Percentiles rank a stretch among this genome's conserved stretches.
phyloP scores from a whole-genome alignment of 53 echinoderm and acorn worm genomes.

The Actinopyga echinites region DNA sequence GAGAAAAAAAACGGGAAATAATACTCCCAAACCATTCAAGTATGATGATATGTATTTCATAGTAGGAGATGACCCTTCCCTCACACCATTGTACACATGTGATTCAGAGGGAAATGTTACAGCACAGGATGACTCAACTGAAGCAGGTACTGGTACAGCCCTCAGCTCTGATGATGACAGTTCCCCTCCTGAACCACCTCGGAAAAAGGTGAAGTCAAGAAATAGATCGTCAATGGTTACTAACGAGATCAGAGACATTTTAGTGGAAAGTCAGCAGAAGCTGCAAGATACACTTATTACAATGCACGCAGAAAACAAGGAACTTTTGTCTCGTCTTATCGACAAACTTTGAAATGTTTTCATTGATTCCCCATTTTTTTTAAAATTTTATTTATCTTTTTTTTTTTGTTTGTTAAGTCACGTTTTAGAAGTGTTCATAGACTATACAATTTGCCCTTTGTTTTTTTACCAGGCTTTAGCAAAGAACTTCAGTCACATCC shows the following conservation, averaged over 20 bases:
- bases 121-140: too few species aligned
- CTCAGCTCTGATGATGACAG: not conserved
- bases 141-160: not conserved
- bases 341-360: not conserved
- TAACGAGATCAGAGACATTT: not conserved
- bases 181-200: not conserved
- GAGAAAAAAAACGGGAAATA: not conserved
- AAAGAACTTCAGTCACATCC: too few species aligned
- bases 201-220: not conserved
- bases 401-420: too few species aligned
- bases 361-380: too few species aligned
- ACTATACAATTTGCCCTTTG: too few species aligned
- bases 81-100: not conserved
- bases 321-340: not conserved
- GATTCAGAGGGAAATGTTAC: not conserved
- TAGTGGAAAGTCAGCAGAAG: not conserved
- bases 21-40: not conserved
- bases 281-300: not conserved
- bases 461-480: too few species aligned
- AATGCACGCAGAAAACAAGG: not conserved
- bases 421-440: too few species aligned
- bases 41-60: not conserved
- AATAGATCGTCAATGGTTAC: not conserved
- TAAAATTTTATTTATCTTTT: too few species aligned
- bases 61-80: constrained; percentile 6